Evolutionary conservation across 2,113 vertebrate genomes (phyloP).

Genomic region (Collichthys lucidus): DNA sequence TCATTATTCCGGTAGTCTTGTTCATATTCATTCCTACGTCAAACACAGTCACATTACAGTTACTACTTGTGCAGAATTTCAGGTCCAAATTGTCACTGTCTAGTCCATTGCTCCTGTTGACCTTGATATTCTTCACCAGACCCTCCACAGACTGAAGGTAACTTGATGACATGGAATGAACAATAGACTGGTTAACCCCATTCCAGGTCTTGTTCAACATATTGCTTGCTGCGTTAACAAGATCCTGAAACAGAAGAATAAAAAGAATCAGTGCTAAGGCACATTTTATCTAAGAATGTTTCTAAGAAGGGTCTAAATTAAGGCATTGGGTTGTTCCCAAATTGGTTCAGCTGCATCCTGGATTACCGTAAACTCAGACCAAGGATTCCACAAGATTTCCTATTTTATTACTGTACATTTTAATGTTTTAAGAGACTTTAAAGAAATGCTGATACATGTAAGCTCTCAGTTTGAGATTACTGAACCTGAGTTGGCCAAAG

Average conservation of each 20-base stretch:
- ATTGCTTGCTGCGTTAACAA: slow-evolving; percentile 81
- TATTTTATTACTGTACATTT: too few species aligned
- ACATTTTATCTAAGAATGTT: neutral
- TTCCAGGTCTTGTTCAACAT: slow-evolving; percentile 76
- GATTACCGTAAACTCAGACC: too few species aligned
- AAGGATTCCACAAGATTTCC: too few species aligned
- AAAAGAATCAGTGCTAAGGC: neutral
- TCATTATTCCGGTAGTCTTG: slow-evolving; percentile 43
- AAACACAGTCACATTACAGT: slow-evolving; percentile 62
- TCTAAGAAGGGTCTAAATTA: too few species aligned
- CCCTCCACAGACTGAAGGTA: slow-evolving; percentile 86
- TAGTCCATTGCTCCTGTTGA: slow-evolving; percentile 54
- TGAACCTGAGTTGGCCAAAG: too few species aligned
- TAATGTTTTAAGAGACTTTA: too few species aligned
- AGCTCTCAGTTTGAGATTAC: too few species aligned
- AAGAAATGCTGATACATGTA: too few species aligned
- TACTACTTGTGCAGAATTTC: slow-evolving; percentile 39
- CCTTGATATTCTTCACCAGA: slow-evolving; percentile 83
- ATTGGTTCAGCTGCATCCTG: too few species aligned
- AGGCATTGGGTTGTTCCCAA: too few species aligned
- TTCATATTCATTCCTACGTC: slow-evolving; percentile 58
- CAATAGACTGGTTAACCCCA: accelerated
- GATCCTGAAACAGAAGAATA: slow-evolving; percentile 81
- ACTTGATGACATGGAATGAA: slow-evolving; percentile 65
- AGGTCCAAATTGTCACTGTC: slow-evolving; percentile 67